Evolutionary conservation across 1,140 invertebrate species (phyloP), one percentile per base, ranked within the genome.

Genomic region (Antheraea mylitta): DNA sequence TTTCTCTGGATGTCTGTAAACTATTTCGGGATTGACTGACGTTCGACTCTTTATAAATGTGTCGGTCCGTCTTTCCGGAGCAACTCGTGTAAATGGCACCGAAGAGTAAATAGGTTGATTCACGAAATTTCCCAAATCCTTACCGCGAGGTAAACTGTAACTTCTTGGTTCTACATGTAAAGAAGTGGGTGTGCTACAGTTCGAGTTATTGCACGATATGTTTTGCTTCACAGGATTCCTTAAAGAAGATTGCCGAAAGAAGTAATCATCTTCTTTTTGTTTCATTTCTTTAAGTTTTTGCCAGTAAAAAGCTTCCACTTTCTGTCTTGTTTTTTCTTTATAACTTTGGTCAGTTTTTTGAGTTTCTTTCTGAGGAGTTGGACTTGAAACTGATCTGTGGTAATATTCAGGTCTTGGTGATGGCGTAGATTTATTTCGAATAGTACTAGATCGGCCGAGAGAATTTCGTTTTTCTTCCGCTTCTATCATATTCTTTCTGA

Each of bases 261-360:
- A 82, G 69, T 91, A 90, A 66, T 93, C 87, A 69, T 94, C 93
- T 80, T 94, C 93, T 80, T 92, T 90, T 63, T 92, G 81, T 80
- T 94, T 94, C 53, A 94, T 74, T 76, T 94, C 93, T 76, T 93
- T 93, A 63, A 94, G 81, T 82, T 94, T 93, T 75, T 94, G 92
- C 94, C 94, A 94, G 70, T 93, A 94, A 81, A 93, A 94, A 13
- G 91, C 93, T 82, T 94, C 94, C 1, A 94, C 92, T 80, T 89
- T 93, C 78, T 93, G 92, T 18, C 92, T 83, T 13, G 93, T 93
- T 73, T 84, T 89, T 69, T 87, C 83, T 82, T 83, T 87, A 67
- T 84, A 81, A 6, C 72, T 62, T 22, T 80, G 73, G 18, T 80
- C 75, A 8, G 64, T 37, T 67, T 76, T 85, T 0, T 63, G 18